Conservation (phyloP, 2,797 vertebrate species). For the Hephaestus fuliginosus region DNA sequence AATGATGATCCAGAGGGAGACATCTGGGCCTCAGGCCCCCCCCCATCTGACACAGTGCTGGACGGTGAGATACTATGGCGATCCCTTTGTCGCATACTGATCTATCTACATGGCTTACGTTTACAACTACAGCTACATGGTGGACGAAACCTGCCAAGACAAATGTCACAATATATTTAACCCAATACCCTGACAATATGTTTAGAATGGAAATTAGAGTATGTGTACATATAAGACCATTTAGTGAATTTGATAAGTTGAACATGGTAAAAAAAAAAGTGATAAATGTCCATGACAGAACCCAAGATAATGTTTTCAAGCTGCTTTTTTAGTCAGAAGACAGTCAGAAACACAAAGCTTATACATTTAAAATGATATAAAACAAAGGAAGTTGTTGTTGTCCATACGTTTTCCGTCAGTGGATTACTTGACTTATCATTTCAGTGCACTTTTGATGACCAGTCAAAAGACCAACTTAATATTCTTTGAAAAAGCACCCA, state of each 20-base stretch:
- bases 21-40: conserved; percentile 80
- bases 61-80: conserved; percentile 84
- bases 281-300: background rate
- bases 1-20: conserved; percentile 91
- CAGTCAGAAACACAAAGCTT: background rate
- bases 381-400: background rate
- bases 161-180: background rate
- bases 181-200: background rate
- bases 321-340: background rate
- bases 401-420: too few species aligned
- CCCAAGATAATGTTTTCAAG: background rate
- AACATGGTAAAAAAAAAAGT: background rate
- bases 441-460: background rate
- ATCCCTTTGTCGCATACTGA: background rate
- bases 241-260: background rate
- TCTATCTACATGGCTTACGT: background rate
- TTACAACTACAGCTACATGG: background rate
- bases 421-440: background rate
- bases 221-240: background rate
- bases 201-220: background rate
- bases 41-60: conserved; percentile 73
- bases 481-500: too few species aligned
- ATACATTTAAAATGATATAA: background rate
- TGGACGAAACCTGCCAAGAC: background rate
- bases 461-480: background rate